Conservation (phyloP, 2,113 vertebrate species). For the Glareola pratincola region DNA sequence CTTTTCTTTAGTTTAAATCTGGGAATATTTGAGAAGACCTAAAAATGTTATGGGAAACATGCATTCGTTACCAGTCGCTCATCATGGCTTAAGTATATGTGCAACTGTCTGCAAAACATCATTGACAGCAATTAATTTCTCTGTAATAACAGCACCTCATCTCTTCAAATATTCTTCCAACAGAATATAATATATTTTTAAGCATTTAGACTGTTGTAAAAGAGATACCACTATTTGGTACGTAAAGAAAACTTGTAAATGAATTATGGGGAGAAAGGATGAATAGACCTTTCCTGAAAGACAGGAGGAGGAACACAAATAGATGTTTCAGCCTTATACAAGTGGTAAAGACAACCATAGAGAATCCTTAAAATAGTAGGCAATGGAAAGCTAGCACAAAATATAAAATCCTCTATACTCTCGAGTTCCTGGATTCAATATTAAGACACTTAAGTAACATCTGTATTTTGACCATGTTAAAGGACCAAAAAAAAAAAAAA, state of each 20-base stretch:
- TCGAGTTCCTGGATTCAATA: background rate
- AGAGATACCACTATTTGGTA: background rate
- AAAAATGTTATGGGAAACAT: background rate
- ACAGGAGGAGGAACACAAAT: background rate
- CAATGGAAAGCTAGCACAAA: background rate
- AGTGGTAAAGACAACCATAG: background rate
- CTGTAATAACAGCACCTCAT: background rate
- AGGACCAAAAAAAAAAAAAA: background rate
- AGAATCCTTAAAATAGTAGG: background rate
- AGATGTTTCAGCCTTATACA: background rate
- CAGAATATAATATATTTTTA: background rate
- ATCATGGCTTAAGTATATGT: background rate
- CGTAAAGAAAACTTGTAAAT: accelerated
- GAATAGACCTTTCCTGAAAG: background rate
- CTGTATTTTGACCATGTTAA: background rate
- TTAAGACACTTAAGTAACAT: background rate
- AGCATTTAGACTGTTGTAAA: background rate
- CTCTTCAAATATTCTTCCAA: background rate
- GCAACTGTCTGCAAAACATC: background rate
- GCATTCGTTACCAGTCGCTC: background rate
- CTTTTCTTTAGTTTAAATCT: background rate
- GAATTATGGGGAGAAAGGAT: background rate
- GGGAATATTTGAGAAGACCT: background rate
- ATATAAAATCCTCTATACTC: background rate
- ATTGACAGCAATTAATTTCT: background rate